Conservation (phyloP, 2,113 vertebrate genomes). For the Otolemur garnettii region DNA sequence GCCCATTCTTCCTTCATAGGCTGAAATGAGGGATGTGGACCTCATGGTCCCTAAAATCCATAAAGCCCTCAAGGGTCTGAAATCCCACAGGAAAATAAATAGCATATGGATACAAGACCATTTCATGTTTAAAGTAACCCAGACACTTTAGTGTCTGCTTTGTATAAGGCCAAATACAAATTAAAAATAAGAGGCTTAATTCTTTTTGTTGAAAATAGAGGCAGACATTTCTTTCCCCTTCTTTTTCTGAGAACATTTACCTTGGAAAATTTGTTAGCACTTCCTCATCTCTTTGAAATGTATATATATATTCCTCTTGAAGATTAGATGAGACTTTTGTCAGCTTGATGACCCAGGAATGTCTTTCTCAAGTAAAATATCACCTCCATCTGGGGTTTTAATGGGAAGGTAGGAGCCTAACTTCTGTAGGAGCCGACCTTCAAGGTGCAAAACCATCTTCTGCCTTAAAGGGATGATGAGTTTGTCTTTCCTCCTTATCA, state of each 20-base stretch:
- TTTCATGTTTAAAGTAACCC: not conserved
- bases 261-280: not conserved
- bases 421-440: not conserved
- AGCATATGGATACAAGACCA: not conserved
- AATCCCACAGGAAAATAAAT: not conserved
- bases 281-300: not conserved
- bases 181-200: not conserved
- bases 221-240: not conserved
- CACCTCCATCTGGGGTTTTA: not conserved
- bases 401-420: not conserved
- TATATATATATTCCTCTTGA: not conserved
- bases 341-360: not conserved
- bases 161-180: not conserved
- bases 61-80: not conserved
- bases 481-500: not conserved
- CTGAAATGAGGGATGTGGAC: not conserved
- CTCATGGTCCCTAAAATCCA: not conserved
- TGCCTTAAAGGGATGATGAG: not conserved
- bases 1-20: not conserved
- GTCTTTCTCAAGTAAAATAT: not conserved
- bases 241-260: not conserved
- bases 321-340: not conserved
- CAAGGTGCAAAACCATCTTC: not conserved
- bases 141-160: not conserved
- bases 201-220: not conserved